Evolutionary conservation across 2,888 invertebrate genomes (phyloP).

Genomic region (Schrankia costaestrigalis): DNA sequence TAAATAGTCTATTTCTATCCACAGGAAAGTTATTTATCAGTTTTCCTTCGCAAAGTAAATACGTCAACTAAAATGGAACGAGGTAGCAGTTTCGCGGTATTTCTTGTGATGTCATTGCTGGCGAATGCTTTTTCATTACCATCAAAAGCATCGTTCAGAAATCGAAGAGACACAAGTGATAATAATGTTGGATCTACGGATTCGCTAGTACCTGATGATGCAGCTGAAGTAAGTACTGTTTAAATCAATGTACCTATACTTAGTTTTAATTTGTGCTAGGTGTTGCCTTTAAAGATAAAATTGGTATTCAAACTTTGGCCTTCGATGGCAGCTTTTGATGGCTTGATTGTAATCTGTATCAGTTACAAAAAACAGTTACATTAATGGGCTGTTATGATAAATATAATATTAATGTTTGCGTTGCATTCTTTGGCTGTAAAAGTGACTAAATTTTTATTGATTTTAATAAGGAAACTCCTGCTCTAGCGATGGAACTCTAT

Average conservation of each 20-base stretch:
- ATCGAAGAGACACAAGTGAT: constrained; percentile 23
- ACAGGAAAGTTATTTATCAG: constrained; percentile 6
- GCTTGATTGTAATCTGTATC: too few relatives aligned
- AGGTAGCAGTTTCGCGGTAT: constrained; percentile 30
- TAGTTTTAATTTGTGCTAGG: not conserved
- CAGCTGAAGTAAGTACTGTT: not conserved
- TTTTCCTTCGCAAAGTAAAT: constrained; percentile 24
- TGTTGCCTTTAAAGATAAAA: not conserved
- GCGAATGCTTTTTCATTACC: constrained; percentile 52
- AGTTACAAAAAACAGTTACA: too few relatives aligned
- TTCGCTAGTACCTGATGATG: not conserved
- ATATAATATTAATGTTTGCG: too few relatives aligned
- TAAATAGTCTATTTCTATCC: constrained; percentile 8
- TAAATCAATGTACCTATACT: not conserved
- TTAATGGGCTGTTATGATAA: too few relatives aligned
- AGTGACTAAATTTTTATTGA: too few relatives aligned
- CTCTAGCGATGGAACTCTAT: too few relatives aligned
- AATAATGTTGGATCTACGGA: constrained; percentile 15
- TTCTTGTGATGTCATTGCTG: constrained; percentile 45
- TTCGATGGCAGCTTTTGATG: too few relatives aligned
- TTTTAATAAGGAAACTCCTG: too few relatives aligned
- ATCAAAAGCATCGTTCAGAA: constrained; percentile 14
- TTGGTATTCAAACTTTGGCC: not conserved
- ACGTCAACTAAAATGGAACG: constrained; percentile 47
- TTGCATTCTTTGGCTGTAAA: too few relatives aligned